Evolutionary conservation across 2,113 vertebrate species (phyloP), one percentile per base, ranked within the genome.

Genomic region (Mus musculus): DNA sequence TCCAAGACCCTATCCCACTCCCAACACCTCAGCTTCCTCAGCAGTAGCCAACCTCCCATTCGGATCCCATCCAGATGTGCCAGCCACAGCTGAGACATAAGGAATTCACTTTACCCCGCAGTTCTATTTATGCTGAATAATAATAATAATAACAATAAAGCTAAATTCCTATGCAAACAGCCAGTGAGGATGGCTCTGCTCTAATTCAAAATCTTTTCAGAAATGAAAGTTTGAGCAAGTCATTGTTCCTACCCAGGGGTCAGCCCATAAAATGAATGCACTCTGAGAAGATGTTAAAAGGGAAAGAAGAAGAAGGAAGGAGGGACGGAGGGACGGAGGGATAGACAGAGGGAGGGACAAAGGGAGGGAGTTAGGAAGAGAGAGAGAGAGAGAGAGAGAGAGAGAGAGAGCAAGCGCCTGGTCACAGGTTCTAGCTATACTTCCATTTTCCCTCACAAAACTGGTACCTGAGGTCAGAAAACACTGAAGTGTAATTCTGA

Each of bases 191-290:
- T 26, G 75, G 42, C 22, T 3, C 13, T 39, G 49, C 42, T 76
- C 65, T 42, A 76, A 46, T 69, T 46, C 39, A 36, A 69, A 54
- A 42, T 90, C 59, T 86, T 81, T 84, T 54, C 81, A 95, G 54
- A 63, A 90, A 49, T 28, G 8, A 13, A n/a, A 67, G 49, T 84
- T 39, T 49, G 26, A 92, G 59, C 36, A 81, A 61, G 77, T 52
- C 30, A 4, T 54, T 71, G 52, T 26, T 89, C 39, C 67, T 20
- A 33, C 28, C 67, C 65, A 56, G 76, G 80, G 39, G 54, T 67
- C 61, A 69, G 36, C 46, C n/a, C 63, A 46, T 42, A 65, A 94
- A 88, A 72, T 36, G 16, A 72, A 46, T 28, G 71, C 0, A 61
- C 6, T 36, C 33, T 6, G 65, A 42, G 3, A 75, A 65, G 49